Conservation (phyloP, 2,888 invertebrate species). For the Tachystola acroxantha region DNA sequence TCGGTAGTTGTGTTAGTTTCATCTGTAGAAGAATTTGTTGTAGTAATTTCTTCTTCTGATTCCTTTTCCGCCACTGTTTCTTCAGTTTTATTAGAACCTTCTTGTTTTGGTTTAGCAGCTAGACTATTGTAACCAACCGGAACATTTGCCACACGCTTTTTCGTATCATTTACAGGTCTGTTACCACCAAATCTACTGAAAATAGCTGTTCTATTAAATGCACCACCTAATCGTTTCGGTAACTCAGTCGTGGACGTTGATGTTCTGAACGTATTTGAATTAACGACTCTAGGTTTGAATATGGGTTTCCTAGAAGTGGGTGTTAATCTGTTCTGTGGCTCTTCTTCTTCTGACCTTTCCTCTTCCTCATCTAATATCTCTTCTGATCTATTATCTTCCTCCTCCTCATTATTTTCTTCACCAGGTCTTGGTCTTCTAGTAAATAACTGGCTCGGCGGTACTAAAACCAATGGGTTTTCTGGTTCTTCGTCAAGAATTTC, state of each 20-base stretch:
- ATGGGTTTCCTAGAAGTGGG: slow-evolving; percentile 48
- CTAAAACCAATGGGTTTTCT: slow-evolving; percentile 58
- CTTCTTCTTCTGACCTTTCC: slow-evolving; percentile 32
- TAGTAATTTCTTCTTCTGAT: slow-evolving; percentile 33
- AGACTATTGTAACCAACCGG: slow-evolving; percentile 53
- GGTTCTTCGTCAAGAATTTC: slow-evolving; percentile 54
- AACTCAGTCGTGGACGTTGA: slow-evolving; percentile 61
- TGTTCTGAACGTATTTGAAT: slow-evolving; percentile 65
- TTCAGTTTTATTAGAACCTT: slow-evolving; percentile 21
- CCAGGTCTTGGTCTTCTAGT: slow-evolving; percentile 53
- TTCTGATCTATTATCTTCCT: slow-evolving; percentile 20
- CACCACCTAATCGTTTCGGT: slow-evolving; percentile 37
- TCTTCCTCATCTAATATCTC: slow-evolving; percentile 16
- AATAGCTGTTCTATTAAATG: slow-evolving; percentile 50
- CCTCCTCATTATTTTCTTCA: slow-evolving; percentile 21
- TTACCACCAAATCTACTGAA: slow-evolving; percentile 48
- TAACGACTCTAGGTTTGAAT: slow-evolving; percentile 53
- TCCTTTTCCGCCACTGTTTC: slow-evolving; percentile 21
- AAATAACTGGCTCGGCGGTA: slow-evolving; percentile 63
- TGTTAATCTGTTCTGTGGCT: slow-evolving; percentile 28
- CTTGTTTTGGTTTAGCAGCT: slow-evolving; percentile 18
- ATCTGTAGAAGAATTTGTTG: slow-evolving; percentile 26
- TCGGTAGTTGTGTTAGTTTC: slow-evolving; percentile 40
- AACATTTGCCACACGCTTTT: slow-evolving; percentile 65
- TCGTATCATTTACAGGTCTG: slow-evolving; percentile 43